Percentiles rank a stretch among this genome's conserved stretches.
Evolutionary conservation across 37 sponge, comb jelly and placozoan genomes (phyloP).

Genomic region (Oscarella lobularis): DNA sequence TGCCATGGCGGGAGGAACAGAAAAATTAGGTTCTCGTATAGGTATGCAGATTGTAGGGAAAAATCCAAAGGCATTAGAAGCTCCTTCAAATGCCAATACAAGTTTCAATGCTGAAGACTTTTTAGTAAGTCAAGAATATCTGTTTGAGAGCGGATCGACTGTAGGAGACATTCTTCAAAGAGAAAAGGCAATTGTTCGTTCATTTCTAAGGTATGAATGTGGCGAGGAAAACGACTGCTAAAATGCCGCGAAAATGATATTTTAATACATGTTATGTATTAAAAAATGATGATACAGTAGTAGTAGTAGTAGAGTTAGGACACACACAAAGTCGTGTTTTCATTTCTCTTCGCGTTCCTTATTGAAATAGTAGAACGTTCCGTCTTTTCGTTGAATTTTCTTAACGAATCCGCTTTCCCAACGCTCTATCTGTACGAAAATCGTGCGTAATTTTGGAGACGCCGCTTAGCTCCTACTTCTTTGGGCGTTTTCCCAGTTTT

Average conservation of each 20-base stretch:
- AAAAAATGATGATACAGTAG: too few species aligned
- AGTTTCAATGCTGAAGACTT: not conserved
- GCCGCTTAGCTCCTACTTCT: too few species aligned
- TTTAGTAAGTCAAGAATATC: not conserved
- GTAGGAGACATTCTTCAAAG: not conserved
- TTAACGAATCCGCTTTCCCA: not conserved
- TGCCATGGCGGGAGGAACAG: not conserved
- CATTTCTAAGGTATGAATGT: not conserved
- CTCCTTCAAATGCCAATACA: not conserved
- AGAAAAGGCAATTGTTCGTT: not conserved
- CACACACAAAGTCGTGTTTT: too few species aligned
- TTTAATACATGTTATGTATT: too few species aligned
- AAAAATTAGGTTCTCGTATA: not conserved
- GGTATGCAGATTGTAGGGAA: not conserved
- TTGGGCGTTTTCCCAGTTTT: too few species aligned
- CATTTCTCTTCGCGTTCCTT: not conserved
- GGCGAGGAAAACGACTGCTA: too few species aligned
- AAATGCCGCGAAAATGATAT: too few species aligned
- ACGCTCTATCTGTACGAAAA: constrained; percentile 1
- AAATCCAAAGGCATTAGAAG: not conserved
- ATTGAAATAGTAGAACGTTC: not conserved
- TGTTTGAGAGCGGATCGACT: not conserved
- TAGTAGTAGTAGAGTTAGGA: too few species aligned
- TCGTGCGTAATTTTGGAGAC: too few species aligned
- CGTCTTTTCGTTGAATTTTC: not conserved